Conservation (phyloP, 35 echinoderm and acorn worm species). For the Ophioderma brevispina region DNA sequence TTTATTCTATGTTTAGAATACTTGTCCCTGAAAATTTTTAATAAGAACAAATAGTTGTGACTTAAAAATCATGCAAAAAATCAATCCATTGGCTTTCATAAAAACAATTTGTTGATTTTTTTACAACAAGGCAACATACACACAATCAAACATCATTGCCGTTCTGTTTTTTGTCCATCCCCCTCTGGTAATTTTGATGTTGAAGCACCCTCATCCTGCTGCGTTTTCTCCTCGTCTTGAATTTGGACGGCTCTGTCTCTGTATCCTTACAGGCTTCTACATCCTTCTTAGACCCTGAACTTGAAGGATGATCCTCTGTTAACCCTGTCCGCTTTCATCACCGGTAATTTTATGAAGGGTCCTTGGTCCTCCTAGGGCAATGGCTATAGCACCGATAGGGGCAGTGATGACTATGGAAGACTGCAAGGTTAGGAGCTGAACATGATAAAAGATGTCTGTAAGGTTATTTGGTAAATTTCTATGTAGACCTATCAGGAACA, state of each 20-base stretch:
- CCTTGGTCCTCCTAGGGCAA: conserved; percentile 77
- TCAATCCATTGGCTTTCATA: too few species aligned
- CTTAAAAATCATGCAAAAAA: too few species aligned
- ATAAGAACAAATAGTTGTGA: too few species aligned
- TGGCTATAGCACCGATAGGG: conserved; percentile 85
- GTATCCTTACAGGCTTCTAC: neutral
- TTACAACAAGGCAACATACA: too few species aligned
- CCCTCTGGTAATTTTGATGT: neutral
- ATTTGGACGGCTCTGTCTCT: neutral
- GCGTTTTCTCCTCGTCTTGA: neutral
- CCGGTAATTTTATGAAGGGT: conserved; percentile 45
- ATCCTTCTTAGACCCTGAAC: neutral
- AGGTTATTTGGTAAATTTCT: too few species aligned
- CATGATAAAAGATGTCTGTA: too few species aligned
- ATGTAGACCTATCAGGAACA: too few species aligned
- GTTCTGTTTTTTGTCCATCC: neutral
- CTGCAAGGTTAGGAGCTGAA: too few species aligned
- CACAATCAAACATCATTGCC: too few species aligned
- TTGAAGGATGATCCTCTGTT: neutral
- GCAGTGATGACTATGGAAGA: conserved; percentile 90
- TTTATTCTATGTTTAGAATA: too few species aligned
- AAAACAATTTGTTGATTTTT: too few species aligned
- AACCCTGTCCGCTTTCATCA: neutral
- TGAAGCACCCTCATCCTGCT: neutral
- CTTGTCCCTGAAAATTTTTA: too few species aligned